Evolutionary conservation across 2,113 vertebrate species (phyloP).

Genomic region (Engystomops pustulosus): DNA sequence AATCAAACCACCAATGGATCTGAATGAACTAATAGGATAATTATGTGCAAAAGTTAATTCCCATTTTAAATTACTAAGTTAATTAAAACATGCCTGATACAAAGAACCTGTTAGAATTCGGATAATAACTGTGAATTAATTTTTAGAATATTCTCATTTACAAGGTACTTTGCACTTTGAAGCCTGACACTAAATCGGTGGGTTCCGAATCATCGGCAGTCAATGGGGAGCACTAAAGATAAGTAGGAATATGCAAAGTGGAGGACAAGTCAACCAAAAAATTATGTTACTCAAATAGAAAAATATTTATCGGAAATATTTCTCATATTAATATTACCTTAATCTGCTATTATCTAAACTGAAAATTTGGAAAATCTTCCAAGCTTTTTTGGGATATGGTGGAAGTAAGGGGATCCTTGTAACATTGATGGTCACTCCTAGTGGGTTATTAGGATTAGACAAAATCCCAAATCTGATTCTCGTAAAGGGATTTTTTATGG

Average conservation of each 20-base stretch:
- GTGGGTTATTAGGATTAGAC: too few relatives aligned
- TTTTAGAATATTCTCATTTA: conserved; percentile 15
- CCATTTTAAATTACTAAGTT: conserved; percentile 5
- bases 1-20: neutral
- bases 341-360: too few relatives aligned
- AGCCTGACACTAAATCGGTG: neutral
- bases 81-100: neutral
- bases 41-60: conserved; percentile 20
- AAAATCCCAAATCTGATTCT: too few relatives aligned
- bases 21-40: neutral
- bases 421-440: too few relatives aligned
- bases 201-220: neutral
- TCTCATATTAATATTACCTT: too few relatives aligned
- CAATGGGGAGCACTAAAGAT: conserved; percentile 13
- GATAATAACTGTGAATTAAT: conserved; percentile 13
- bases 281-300: neutral
- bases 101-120: conserved; percentile 9
- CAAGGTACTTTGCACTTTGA: conserved; percentile 19
- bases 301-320: too few relatives aligned
- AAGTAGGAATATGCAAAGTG: neutral
- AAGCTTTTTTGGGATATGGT: too few relatives aligned
- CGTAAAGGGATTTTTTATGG: too few relatives aligned
- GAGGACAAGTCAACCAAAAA: neutral
- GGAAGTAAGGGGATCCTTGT: too few relatives aligned
- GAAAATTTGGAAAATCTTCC: too few relatives aligned